Percentiles rank a stretch among this genome's conserved stretches.
phyloP scores from a whole-genome alignment of 2,113 vertebrate species.

The Herpailurus yagouaroundi region DNA sequence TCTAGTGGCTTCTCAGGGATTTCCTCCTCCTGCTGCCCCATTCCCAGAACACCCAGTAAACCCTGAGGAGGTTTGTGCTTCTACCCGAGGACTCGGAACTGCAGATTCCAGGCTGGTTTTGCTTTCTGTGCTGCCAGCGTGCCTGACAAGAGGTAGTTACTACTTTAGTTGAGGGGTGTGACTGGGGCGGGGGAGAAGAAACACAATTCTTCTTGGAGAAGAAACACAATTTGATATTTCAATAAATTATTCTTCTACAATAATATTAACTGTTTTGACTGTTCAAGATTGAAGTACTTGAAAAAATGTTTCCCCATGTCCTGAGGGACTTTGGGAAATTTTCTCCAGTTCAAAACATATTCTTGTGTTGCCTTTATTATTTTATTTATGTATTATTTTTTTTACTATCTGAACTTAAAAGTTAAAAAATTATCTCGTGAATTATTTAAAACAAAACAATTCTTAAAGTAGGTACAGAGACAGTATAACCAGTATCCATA shows the following conservation, averaged over 20 bases:
- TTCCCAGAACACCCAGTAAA: not conserved
- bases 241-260: not conserved
- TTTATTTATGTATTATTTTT: not conserved
- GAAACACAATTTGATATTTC: not conserved
- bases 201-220: not conserved
- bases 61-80: not conserved
- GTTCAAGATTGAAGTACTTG: conserved; percentile 10
- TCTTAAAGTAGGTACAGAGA: not conserved
- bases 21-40: not conserved
- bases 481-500: not conserved
- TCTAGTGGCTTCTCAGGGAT: not conserved
- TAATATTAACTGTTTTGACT: not conserved
- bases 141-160: not conserved
- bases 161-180: not conserved
- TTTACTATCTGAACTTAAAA: not conserved
- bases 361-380: not conserved
- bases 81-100: not conserved
- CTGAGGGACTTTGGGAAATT: not conserved
- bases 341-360: not conserved
- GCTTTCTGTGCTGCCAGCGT: not conserved
- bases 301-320: not conserved
- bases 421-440: not conserved
- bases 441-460: not conserved
- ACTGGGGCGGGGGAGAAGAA: not conserved
- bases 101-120: not conserved